Conservation (phyloP, 35 echinoderm and acorn worm species). For the Apostichopus parvimensis region DNA sequence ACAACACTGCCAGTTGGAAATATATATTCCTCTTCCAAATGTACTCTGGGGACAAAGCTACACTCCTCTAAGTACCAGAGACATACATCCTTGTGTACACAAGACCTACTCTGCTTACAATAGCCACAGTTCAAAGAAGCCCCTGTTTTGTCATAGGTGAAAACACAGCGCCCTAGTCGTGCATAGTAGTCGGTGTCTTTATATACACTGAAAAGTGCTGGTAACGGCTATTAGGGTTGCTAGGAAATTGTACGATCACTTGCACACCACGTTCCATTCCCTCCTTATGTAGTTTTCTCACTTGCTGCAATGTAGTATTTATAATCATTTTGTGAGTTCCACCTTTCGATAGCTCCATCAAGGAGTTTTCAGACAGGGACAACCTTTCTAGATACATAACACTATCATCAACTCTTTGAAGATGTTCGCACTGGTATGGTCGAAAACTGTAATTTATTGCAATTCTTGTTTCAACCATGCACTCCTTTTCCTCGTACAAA, state of each 20-base stretch:
- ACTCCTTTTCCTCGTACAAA: slow-evolving; percentile 17
- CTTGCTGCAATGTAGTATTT: not conserved
- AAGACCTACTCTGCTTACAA: too few species aligned
- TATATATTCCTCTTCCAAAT: too few species aligned
- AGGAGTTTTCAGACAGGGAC: not conserved
- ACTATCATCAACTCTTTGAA: slow-evolving; percentile 35
- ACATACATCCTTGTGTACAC: too few species aligned
- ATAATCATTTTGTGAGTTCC: not conserved
- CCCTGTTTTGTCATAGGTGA: slow-evolving; percentile 18
- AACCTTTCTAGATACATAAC: not conserved
- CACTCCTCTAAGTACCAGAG: too few species aligned
- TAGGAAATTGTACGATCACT: slow-evolving; percentile 22
- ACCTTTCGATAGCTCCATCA: not conserved
- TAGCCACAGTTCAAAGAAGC: too few species aligned
- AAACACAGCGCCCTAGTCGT: slow-evolving; percentile 9
- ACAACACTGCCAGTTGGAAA: not conserved
- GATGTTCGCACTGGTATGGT: slow-evolving; percentile 21
- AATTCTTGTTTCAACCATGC: slow-evolving; percentile 23
- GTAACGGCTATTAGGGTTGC: not conserved
- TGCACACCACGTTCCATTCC: not conserved
- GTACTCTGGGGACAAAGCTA: too few species aligned
- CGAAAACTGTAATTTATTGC: slow-evolving; percentile 17
- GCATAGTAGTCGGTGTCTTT: slow-evolving; percentile 1
- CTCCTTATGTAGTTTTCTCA: not conserved
- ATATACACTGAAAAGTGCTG: slow-evolving; percentile 13